Base-by-base conservation (phyloP, 2,888 invertebrate species). In the Dryadula phaetusa region DNA sequence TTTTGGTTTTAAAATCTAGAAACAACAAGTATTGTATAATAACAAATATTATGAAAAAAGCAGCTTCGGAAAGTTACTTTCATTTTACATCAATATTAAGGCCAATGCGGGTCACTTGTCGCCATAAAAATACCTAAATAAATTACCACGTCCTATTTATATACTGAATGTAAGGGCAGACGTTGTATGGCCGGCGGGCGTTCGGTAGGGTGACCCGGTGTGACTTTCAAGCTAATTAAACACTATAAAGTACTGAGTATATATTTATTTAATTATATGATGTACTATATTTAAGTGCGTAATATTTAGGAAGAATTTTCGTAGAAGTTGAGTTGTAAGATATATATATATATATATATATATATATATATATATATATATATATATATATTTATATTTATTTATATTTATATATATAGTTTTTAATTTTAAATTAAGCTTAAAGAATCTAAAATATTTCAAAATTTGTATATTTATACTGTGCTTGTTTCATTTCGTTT, bases 171-270 rank as follows among this genome's bases (percentile, higher is more conserved):
- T 56, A 40, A 44, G 60, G 60, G 60, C 44, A 60, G 16, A 58
- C 18, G 40, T 58, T 25, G 54, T 37, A 28, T 28, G 25, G 42
- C 44, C 28, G 25, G 28, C 18, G 44, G 60, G 28, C 60, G 16
- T 44, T 28, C 40, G 20, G 60, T 44, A 20, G 60, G 42, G 60
- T 42, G 42, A 28, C 18, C 44, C 14, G 8, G 7, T 60, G 25
- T 42, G 54, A 54, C 64, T 64, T 56, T 64, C 64, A 64, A 56
- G 44, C 52, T 64, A 56, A 64, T 54, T 64, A 64, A 46, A 64
- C 46, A 54, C 46, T 34, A 37, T 32, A 46, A 61, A 61, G n/a
- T 40, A 25, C 46, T 22, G 1, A 46, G 64, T n/a, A 18, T 20
- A 40, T 44, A 63, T 53, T 63, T 62, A 20, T 40, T 34, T 56